phyloP scores from a whole-genome alignment of 2,888 invertebrate genomes.

The Stegana nigrithorax region DNA sequence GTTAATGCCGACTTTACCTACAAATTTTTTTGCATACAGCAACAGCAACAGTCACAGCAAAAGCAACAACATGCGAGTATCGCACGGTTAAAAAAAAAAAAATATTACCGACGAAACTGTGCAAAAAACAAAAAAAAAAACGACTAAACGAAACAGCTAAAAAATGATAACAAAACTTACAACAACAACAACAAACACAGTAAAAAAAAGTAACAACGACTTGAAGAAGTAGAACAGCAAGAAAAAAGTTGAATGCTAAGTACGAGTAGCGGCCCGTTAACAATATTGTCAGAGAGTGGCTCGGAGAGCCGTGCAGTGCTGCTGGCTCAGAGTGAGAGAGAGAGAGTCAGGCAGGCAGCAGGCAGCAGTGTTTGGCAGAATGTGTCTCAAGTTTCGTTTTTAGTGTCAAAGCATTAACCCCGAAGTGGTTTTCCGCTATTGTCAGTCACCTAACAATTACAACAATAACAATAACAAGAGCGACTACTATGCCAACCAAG shows the following conservation, averaged over 20 bases:
- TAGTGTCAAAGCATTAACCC: constrained; percentile 26
- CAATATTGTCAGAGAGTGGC: background rate
- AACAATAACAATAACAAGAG: background rate
- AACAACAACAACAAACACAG: constrained; percentile 8
- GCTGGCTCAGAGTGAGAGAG: background rate
- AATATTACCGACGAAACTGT: too few species aligned
- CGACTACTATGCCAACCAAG: too few species aligned
- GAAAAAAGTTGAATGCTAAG: background rate
- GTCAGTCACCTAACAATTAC: background rate
- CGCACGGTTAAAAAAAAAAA: too few species aligned
- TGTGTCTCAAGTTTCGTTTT: constrained; percentile 38
- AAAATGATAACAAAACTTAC: background rate
- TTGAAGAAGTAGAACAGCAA: too few species aligned
- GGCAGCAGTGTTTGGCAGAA: background rate
- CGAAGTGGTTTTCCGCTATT: constrained; percentile 33
- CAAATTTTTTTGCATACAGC: constrained; percentile 1
- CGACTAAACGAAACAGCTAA: too few species aligned
- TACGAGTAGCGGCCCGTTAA: background rate
- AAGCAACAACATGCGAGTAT: too few species aligned
- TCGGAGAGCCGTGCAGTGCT: background rate
- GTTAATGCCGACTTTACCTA: constrained; percentile 36
- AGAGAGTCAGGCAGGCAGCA: background rate
- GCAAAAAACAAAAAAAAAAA: too few species aligned
- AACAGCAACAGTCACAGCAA: background rate
- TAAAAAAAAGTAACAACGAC: too few species aligned